Base-by-base conservation (phyloP, 2,113 vertebrate genomes). In the Bambusicola thoracicus region DNA sequence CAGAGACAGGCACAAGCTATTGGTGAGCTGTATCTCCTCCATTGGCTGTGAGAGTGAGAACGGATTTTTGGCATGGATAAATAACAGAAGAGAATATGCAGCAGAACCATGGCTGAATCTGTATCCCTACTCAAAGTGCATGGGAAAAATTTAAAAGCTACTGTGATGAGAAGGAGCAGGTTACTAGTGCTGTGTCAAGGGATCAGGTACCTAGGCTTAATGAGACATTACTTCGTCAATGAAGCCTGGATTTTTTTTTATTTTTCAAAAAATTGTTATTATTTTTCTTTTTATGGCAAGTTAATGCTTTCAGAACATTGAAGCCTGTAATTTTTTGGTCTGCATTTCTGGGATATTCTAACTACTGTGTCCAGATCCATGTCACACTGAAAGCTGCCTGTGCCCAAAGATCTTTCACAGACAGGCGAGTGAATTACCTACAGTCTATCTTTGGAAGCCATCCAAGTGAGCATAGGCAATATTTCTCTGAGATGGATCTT, bases 401-500 rank as follows among this genome's bases (percentile, higher is more conserved):
- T 73, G 27, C 8, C 30, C 34, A 27, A 1, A 85, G 85, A 65
- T 40, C 6, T 20, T 65, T 69, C 56, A 13, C 29, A 80, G 72
- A 61, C 8, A 68, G 29, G 29, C 13, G 59, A 62, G 7, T 11
- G 30, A 61, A 87, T 83, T 74, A 44, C 55, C 27, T 80, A 24
- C 20, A 68, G 29, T 36, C 30, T 73, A 3, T 34, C 17, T 87
- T 51, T 77, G 58, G 49, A 73, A 73, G 40, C n/a, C 80, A 76
- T 76, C 11, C 43, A 34, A 67, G 20, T 29, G 24, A 86, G 2
- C 8, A 58, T 15, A 22, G 40, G 34, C 16, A 87, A 19, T 87
- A 56, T 80, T 92, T 83, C 63, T 74, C 40, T 20, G 34, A 80
- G 44, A 83, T 44, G n/a, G 34, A 90, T 80, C 43, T 74, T 87